Conservation (phyloP, 2,888 invertebrate genomes). For the Lutraria lutraria region DNA sequence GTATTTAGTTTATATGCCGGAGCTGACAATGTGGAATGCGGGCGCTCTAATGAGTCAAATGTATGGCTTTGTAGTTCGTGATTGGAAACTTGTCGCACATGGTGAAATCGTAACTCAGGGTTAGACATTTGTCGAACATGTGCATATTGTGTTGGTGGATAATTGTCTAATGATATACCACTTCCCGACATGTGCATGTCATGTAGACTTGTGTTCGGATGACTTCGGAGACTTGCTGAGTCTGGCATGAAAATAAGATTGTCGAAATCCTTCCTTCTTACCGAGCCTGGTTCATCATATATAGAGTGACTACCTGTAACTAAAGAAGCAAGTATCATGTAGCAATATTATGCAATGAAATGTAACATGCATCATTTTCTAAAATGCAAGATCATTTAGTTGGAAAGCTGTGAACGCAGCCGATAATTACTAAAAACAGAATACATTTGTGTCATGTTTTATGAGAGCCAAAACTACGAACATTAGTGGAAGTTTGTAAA, state of each 20-base stretch:
- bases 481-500: too few species aligned
- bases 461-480: too few species aligned
- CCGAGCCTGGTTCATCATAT: conserved; percentile 51
- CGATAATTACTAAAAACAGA: too few species aligned
- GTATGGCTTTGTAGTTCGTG: conserved; percentile 47
- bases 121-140: conserved; percentile 48
- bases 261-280: conserved; percentile 34
- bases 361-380: too few species aligned
- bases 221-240: conserved; percentile 31
- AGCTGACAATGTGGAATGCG: conserved; percentile 45
- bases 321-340: background rate
- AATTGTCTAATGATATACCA: conserved; percentile 38
- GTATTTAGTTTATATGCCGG: conserved; percentile 30
- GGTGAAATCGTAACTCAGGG: conserved; percentile 40
- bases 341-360: too few species aligned
- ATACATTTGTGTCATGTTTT: too few species aligned
- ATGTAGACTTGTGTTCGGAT: background rate
- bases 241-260: conserved; percentile 38
- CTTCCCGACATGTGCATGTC: conserved; percentile 32
- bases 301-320: conserved; percentile 31
- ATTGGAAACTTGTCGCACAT: conserved; percentile 52
- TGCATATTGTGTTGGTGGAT: conserved; percentile 40
- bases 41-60: conserved; percentile 37
- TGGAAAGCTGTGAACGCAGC: too few species aligned
- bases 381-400: too few species aligned